These are phyloP conservation scores for Mustela nigripes DNA, from an alignment of 2,113 vertebrate species.

Conservation along the genomic window DNA sequence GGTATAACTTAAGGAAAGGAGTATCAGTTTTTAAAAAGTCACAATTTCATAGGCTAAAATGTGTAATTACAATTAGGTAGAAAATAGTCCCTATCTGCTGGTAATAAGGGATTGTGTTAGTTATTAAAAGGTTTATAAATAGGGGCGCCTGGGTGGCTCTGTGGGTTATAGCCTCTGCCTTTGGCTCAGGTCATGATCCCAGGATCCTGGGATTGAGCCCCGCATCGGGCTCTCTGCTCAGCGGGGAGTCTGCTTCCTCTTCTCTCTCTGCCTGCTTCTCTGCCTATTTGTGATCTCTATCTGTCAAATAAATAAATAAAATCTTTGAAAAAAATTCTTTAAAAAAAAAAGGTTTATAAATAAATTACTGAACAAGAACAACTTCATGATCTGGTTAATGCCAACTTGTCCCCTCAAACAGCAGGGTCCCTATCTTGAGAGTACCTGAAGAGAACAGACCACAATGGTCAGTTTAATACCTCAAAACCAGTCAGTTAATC, in stretches of 20 bases:
- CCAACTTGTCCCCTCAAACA: background rate
- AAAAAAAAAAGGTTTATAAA: background rate
- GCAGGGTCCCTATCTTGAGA: background rate
- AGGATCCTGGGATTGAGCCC: no score
- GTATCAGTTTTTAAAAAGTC: background rate
- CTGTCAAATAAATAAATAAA: no score
- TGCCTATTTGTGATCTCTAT: no score
- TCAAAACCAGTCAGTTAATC: background rate
- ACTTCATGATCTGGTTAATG: background rate
- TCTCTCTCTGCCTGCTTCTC: no score
- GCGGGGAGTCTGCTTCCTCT: no score
- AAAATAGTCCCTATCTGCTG: background rate
- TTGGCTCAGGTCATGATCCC: no score
- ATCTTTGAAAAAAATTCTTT: no score
- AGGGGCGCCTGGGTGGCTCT: background rate
- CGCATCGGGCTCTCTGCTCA: no score
- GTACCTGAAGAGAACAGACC: background rate
- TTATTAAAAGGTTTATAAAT: background rate
- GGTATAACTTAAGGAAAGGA: background rate
- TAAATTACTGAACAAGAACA: background rate
- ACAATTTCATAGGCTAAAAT: background rate
- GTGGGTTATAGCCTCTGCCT: no score
- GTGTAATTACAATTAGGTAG: background rate
- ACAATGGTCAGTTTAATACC: background rate
- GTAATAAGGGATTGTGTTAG: background rate